Base-by-base conservation (phyloP, 1,140 invertebrate genomes). In the Hyphantria cunea region DNA sequence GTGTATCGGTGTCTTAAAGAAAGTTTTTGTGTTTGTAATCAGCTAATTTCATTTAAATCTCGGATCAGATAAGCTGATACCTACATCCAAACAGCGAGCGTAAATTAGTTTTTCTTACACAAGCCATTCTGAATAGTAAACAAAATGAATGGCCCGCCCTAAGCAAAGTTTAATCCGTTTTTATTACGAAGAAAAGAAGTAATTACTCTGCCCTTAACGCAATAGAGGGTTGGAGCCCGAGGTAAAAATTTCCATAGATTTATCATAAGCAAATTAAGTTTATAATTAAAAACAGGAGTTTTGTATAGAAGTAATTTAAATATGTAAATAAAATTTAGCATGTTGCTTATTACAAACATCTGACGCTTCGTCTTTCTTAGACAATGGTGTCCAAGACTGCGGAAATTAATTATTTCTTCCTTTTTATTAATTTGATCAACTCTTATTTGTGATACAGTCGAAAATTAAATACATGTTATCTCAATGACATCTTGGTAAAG, bases 111-210 rank as follows among this genome's bases (percentile, higher is more conserved):
- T 85, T 85, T 84, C 65, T 76, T 79, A 78, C 78, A 78, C 75
- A 81, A 75, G 66, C 76, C 78, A 72, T 86, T 90, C 81, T 90
- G 82, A 90, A 88, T 87, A 86, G 83, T 87, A 88, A 83, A 90
- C 85, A 88, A 85, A 87, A 87, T 85, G 84, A 88, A 89, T 89
- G 80, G 82, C 76, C 82, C 72, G 73, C 84, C 84, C 87, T 88
- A 90, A 90, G 85, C 84, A 90, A 90, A 90, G 87, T 90, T 90
- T 87, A 90, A 90, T 90, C 84, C 84, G 85, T 90, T 90, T 89
- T 88, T 90, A 90, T 88, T 90, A 90, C 84, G 81, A 90, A 88
- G 87, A 90, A 90, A 90, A 90, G 84, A 90, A 88, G 87, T 90
- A 90, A 90, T 90, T 90, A 87, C 85, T 85, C 86, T 84, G 82